Evolutionary conservation across 2,888 invertebrate species (phyloP).

Genomic region (Deilephila porcellus): DNA sequence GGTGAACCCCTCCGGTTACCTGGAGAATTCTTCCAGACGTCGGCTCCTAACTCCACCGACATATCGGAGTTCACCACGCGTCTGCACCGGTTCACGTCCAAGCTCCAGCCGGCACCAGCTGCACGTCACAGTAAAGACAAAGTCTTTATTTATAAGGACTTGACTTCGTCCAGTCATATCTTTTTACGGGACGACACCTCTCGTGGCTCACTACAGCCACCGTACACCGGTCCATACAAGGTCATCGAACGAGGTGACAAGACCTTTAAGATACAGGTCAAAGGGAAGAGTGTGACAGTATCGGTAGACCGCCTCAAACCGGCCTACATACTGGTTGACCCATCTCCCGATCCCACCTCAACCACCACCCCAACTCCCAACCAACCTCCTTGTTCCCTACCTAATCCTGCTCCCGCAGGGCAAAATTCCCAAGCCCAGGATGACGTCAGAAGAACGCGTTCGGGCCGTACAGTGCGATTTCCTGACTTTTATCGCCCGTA

Average conservation of each 20-base stretch:
- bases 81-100: background rate
- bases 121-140: conserved; percentile 30
- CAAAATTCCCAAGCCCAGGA: background rate
- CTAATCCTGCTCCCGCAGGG: too few relatives aligned
- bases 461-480: conserved; percentile 7
- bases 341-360: background rate
- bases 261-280: background rate
- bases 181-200: conserved; percentile 30
- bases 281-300: background rate
- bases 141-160: conserved; percentile 32
- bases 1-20: conserved; percentile 28
- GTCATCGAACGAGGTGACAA: conserved; percentile 1
- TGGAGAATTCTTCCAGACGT: conserved; percentile 26
- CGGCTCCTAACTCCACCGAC: background rate
- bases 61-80: background rate
- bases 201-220: conserved; percentile 1
- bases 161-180: conserved; percentile 28
- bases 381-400: background rate
- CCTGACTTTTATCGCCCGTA: conserved; percentile 17
- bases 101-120: conserved; percentile 24
- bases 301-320: conserved; percentile 13
- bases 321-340: background rate
- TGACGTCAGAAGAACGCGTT: background rate
- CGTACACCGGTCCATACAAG: background rate
- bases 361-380: background rate